A percentile compares a stretch with the other conserved stretches of the same genome.
Evolutionary conservation across 2,888 invertebrate genomes (phyloP).

Genomic region (Leptinotarsa rubiginosa): DNA sequence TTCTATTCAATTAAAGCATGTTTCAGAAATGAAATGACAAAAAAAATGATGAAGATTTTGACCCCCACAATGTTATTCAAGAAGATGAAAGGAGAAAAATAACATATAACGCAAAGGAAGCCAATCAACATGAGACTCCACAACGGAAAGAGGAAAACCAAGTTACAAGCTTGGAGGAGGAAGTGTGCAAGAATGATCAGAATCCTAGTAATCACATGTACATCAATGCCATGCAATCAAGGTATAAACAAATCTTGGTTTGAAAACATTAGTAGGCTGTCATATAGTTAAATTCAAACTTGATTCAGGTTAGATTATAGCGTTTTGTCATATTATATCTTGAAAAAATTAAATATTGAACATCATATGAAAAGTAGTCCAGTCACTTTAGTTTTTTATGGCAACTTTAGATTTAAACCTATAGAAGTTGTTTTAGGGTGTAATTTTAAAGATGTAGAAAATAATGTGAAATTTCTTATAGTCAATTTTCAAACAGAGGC

Average conservation of each 20-base stretch:
- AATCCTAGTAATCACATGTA: slow-evolving; percentile 13
- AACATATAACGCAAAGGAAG: not conserved
- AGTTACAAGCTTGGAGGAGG: not conserved
- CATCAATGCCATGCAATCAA: slow-evolving; percentile 21
- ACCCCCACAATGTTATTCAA: not conserved
- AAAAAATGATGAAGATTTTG: slow-evolving; percentile 4
- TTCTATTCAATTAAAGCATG: too few relatives aligned
- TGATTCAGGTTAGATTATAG: slow-evolving; percentile 27
- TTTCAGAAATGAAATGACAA: slow-evolving; percentile 12
- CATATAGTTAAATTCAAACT: slow-evolving; percentile 24
- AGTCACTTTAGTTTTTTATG: slow-evolving; percentile 35
- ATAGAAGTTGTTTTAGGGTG: slow-evolving; percentile 21
- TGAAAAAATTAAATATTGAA: slow-evolving; percentile 16
- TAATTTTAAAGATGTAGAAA: slow-evolving; percentile 10
- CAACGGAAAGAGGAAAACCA: too few relatives aligned
- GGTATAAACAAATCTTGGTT: slow-evolving; percentile 20
- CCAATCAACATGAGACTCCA: not conserved
- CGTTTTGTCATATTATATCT: slow-evolving; percentile 25
- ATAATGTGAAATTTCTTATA: slow-evolving; percentile 29
- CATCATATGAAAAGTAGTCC: slow-evolving; percentile 11
- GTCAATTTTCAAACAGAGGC: slow-evolving; percentile 25
- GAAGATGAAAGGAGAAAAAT: not conserved
- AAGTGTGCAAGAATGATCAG: slow-evolving; percentile 14
- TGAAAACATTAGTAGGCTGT: slow-evolving; percentile 21
- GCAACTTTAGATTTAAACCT: slow-evolving; percentile 39